Evolutionary conservation across 2,888 invertebrate species (phyloP), one percentile per base, ranked within the genome.

Genomic region (Andrena flavipes): DNA sequence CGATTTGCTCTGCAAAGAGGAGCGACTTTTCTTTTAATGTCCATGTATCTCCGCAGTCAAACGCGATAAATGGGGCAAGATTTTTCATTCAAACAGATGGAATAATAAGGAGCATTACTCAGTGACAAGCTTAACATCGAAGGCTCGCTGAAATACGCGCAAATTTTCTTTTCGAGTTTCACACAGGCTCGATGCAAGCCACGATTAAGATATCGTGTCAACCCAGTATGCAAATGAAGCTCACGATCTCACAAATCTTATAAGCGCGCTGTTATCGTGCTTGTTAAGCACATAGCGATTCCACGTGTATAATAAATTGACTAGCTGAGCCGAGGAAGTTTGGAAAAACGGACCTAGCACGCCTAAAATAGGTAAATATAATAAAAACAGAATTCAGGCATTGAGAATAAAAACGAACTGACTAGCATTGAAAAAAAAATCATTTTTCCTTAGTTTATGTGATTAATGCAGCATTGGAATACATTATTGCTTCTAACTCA

Each of bases 281-380:
- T 82, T 82, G 64, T 68, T 84, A 80, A 80, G 69, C 69, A 74
- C 76, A 65, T 65, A 60, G 75, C 84, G 75, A 80, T 80, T 60
- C 75, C 13, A 42, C 33, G 16, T 42, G 65, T 51, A 60, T 20
- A 73, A 74, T 79, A 82, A 84, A 82, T 80, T 64, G 70, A 51
- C 49, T 20, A 10, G 35, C 0, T 48, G 54, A 13, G 51, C 33
- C 42, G 30, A 26, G 35, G n/a, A 20, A 1, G 51, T 49, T 29
- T n/a, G 56, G 23, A n/a, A 69, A 70, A 70, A 42, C 20, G 13
- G 13, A 42, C 13, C 42, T 13, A 42, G 42, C 35, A 35, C 2
- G 35, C 10, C 35, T 35, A 10, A 35, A 35, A 10, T 10, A 33
- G 8, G 2, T 26, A 26, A 26, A 3, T 13, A 13, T 29, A n/a